Percentiles rank a stretch among this genome's conserved stretches.
phyloP scores from a whole-genome alignment of 2,888 invertebrate genomes.

The Aricia artaxerxes region DNA sequence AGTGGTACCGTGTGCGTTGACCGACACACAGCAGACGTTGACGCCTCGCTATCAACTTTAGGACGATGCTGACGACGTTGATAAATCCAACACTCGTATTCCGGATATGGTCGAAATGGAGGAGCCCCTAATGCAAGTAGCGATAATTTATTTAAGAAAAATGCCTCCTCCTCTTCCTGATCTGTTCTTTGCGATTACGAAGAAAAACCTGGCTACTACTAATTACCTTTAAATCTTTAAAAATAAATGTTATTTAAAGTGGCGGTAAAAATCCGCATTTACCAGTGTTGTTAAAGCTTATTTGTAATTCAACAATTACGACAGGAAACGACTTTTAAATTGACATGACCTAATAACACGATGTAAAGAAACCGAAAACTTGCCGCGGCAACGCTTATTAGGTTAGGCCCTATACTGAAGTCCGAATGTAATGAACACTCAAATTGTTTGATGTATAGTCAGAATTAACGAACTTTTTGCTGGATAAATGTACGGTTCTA shows the following conservation, averaged over 20 bases:
- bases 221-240: too few relatives aligned
- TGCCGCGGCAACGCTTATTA: not conserved
- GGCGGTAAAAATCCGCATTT: not conserved
- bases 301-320: not conserved
- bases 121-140: not conserved
- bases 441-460: too few relatives aligned
- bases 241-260: not conserved
- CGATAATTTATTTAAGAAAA: not conserved
- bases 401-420: not conserved
- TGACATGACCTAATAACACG: slow-evolving; percentile 10
- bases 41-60: slow-evolving; percentile 44
- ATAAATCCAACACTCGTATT: not conserved
- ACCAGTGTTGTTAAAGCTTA: not conserved
- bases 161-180: too few relatives aligned
- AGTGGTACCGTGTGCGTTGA: not conserved
- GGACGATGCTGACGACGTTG: slow-evolving; percentile 10
- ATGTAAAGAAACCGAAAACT: not conserved
- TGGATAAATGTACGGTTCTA: too few relatives aligned
- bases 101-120: not conserved
- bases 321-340: not conserved
- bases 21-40: slow-evolving; percentile 42
- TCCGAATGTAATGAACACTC: too few relatives aligned
- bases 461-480: too few relatives aligned
- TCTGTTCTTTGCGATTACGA: too few relatives aligned
- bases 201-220: too few relatives aligned